phyloP scores from a whole-genome alignment of 2,797 vertebrate genomes.

The Micrastur ruficollis region DNA sequence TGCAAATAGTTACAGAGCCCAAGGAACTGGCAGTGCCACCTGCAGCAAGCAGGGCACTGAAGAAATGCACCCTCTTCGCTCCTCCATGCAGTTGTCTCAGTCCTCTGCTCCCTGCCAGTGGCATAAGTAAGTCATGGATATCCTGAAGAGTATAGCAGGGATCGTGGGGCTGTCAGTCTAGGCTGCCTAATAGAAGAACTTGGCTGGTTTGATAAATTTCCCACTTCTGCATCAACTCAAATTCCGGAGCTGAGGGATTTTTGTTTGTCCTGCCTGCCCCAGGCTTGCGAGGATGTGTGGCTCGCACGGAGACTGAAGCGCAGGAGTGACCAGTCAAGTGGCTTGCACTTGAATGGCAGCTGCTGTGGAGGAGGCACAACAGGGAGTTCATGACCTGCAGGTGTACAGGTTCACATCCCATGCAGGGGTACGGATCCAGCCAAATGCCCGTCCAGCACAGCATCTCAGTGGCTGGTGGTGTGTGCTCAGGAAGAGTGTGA shows the following conservation, averaged over 20 bases:
- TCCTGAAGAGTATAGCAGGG: background rate
- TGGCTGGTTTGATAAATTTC: background rate
- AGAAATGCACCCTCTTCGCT: background rate
- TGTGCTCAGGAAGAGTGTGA: background rate
- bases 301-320: background rate
- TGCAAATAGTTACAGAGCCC: background rate
- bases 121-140: background rate
- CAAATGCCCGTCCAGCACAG: background rate
- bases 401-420: background rate
- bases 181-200: background rate
- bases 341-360: accelerated
- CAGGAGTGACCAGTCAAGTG: background rate
- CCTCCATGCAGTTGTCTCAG: background rate
- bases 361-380: background rate
- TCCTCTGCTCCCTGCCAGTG: background rate
- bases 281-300: background rate
- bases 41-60: accelerated
- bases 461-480: background rate
- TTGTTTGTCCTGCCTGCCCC: background rate
- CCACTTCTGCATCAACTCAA: background rate
- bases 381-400: background rate
- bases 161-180: background rate
- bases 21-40: background rate
- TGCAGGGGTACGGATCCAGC: background rate
- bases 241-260: background rate